Conservation (phyloP, 2,113 vertebrate species). For the Sminthopsis crassicaudata region DNA sequence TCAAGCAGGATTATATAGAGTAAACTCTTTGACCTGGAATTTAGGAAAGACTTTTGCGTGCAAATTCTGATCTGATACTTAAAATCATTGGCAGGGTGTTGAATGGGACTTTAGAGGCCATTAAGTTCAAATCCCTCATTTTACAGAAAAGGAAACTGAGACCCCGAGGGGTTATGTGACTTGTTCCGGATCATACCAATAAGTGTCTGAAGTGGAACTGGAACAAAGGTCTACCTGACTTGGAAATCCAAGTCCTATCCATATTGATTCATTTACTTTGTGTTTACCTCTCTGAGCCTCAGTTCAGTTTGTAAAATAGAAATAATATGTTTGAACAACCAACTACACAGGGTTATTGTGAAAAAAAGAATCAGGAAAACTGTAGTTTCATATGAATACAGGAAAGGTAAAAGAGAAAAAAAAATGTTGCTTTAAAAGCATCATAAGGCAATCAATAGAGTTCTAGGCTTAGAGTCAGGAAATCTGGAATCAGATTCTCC, state of each 20-base stretch:
- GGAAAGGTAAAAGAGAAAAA: not conserved
- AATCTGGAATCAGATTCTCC: not conserved
- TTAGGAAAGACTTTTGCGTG: not conserved
- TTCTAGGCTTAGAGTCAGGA: not conserved
- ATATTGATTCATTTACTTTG: not conserved
- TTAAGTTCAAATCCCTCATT: not conserved
- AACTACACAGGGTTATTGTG: not conserved
- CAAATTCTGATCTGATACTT: not conserved
- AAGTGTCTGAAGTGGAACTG: not conserved
- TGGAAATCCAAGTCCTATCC: not conserved
- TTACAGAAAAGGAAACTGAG: not conserved
- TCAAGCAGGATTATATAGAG: not conserved
- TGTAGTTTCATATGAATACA: not conserved
- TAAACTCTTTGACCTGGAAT: not conserved
- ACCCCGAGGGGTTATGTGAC: not conserved
- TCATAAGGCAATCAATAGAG: not conserved
- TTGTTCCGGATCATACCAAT: not conserved
- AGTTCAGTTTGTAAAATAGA: not conserved
- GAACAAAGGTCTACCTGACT: not conserved
- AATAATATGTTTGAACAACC: not conserved
- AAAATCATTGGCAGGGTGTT: not conserved
- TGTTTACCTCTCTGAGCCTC: not conserved
- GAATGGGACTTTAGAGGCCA: not conserved
- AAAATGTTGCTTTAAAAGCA: not conserved
- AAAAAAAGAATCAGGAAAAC: not conserved